Evolutionary conservation across 2,888 invertebrate genomes (phyloP), one percentile per base, ranked within the genome.

Genomic region (Rotaria sp.): DNA sequence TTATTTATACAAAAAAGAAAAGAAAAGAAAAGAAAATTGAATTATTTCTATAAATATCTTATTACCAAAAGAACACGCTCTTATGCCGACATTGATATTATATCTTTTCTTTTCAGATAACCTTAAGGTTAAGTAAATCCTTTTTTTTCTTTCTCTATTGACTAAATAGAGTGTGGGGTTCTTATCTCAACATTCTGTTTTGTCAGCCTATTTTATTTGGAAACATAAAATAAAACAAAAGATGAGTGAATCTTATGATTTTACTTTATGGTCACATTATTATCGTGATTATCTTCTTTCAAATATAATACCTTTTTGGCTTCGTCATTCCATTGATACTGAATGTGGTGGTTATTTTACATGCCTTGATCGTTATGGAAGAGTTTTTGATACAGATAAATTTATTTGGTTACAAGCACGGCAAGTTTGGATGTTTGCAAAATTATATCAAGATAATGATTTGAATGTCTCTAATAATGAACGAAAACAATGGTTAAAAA

Each of bases 341-440:
- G 80, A 80, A n/a, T 80, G n/a, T 80, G 80, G 80, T 45, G 80
- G 80, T 45, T 80, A 80, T 80, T 80, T 80, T 45, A 45, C 80
- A 26, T 80, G 80, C 45, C 41, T 80, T 45, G 45, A 80, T 80
- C 80, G 80, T 45, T 10, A 80, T 80, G 80, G 80, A 21, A 41
- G 45, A 15, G 80, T 80, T 26, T 80, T 80, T n/a, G 80, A 80
- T 80, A 80, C 41, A 21, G 80, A 80, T 13, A 80, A 80, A 80
- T 80, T 80, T 15, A 45, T 80, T 45, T 80, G 80, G 80, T 45
- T 80, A 80, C 80, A 80, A 80, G 80, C 80, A n/a, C 45, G 80
- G 45, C 80, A 80, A 80, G 80, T 80, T 13, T 80, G 80, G 80
- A 80, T 80, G 80, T 80, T 80, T 80, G 80, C 80, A 24, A 80